Conservation (phyloP, 2,113 vertebrate genomes). For the Thunnus thynnus region DNA sequence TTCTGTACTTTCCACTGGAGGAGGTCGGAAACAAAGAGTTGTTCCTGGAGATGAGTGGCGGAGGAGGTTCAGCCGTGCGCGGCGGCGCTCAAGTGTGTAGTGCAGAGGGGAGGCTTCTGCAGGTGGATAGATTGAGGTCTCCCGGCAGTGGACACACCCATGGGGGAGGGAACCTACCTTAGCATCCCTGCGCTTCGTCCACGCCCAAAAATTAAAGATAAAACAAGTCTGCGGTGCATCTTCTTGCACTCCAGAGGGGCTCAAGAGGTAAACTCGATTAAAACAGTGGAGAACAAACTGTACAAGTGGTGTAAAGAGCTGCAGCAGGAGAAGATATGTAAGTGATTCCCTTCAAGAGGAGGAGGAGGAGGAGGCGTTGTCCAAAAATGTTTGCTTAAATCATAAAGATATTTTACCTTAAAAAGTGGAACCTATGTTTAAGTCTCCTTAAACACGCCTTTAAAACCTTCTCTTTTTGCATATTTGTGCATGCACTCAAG, state of each 20-base stretch:
- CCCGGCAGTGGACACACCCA: constrained; percentile 80
- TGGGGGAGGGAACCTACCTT: constrained; percentile 85
- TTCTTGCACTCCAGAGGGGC: constrained; percentile 17
- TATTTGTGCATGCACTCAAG: not conserved
- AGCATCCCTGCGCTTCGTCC: constrained; percentile 45
- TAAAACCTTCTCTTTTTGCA: not conserved
- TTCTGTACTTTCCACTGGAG: constrained; percentile 45
- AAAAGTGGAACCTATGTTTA: not conserved
- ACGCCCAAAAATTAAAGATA: constrained; percentile 47
- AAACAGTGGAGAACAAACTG: not conserved
- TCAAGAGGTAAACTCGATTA: not conserved
- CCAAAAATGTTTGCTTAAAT: not conserved
- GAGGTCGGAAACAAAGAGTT: constrained; percentile 64
- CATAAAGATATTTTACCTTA: not conserved
- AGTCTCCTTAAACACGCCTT: not conserved
- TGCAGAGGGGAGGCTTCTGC: constrained; percentile 71
- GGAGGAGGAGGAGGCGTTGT: not conserved
- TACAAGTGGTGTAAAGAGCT: not conserved
- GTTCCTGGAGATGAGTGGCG: constrained; percentile 52
- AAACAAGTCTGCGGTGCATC: constrained; percentile 14
- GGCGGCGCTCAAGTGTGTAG: constrained; percentile 55
- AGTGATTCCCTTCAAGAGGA: not conserved
- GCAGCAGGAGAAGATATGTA: not conserved
- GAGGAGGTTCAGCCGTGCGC: constrained; percentile 30
- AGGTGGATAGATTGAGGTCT: constrained; percentile 84